Percentiles rank a stretch among this genome's conserved stretches.
phyloP scores from a whole-genome alignment of 2,888 invertebrate genomes.

The Heliconius cydno region DNA sequence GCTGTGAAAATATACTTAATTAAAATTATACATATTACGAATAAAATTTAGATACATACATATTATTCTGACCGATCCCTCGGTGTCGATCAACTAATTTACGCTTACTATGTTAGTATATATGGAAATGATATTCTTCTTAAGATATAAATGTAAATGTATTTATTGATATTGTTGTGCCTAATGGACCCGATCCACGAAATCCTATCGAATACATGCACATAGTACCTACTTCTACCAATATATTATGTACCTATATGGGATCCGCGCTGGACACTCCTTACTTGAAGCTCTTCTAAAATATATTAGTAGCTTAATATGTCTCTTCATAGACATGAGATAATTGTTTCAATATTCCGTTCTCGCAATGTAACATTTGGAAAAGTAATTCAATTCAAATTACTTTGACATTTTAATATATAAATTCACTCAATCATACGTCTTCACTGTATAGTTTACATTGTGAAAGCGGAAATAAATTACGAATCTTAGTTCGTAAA shows the following conservation, averaged over 20 bases:
- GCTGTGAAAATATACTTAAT: slow-evolving; percentile 44
- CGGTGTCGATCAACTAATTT: slow-evolving; percentile 71
- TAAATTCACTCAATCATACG: slow-evolving; percentile 48
- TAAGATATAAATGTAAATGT: slow-evolving; percentile 68
- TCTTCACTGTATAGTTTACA: slow-evolving; percentile 50
- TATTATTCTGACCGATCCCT: slow-evolving; percentile 59
- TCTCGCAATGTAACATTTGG: slow-evolving; percentile 54
- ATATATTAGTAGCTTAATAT: slow-evolving; percentile 62
- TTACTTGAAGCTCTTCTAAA: slow-evolving; percentile 54
- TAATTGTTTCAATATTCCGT: slow-evolving; percentile 59
- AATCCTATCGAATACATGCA: slow-evolving; percentile 25
- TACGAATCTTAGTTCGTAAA: slow-evolving; percentile 78
- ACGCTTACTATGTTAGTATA: slow-evolving; percentile 81
- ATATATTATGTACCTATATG: slow-evolving; percentile 47
- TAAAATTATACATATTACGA: slow-evolving; percentile 46
- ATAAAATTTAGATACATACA: slow-evolving; percentile 39
- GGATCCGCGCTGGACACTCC: slow-evolving; percentile 61
- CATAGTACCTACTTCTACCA: slow-evolving; percentile 38
- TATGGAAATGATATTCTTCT: slow-evolving; percentile 66
- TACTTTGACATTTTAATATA: slow-evolving; percentile 2
- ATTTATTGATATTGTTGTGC: slow-evolving; percentile 73
- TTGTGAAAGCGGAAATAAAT: slow-evolving; percentile 64
- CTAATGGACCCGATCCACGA: slow-evolving; percentile 65
- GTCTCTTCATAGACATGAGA: slow-evolving; percentile 68
- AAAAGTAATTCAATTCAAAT: not conserved